Evolutionary conservation across 2,113 vertebrate genomes (phyloP), one percentile per base, ranked within the genome.

Genomic region (Micronisus gabar): DNA sequence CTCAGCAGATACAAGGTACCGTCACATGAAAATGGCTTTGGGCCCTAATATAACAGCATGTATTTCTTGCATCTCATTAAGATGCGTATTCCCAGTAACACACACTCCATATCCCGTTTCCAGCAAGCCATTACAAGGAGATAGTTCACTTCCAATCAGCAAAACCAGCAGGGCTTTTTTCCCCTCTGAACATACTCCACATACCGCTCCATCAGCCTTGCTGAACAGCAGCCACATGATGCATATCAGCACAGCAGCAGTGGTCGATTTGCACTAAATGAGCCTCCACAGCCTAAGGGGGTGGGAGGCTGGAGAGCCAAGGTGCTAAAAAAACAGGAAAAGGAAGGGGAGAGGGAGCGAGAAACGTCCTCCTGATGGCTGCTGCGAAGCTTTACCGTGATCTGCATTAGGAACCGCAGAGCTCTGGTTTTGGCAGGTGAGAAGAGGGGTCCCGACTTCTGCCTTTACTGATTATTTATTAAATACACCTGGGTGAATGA

Each of bases 381-480:
- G 67, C 48, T 18, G 1, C 7, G 25, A 86, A 34, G 36, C 38
- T 58, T 36, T 20, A 74, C 22, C 3, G 3, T 0, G 0, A 52
- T 13, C 30, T 53, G 19, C 9, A 3, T 16, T 4, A 71, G 25
- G 32, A 85, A 63, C 38, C 30, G 22, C 30, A 83, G 30, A 58
- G 68, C 41, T 92, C 70, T 81, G 18, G 15, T 27, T 84, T 20
- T 48, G 36, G 62, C 0, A 0, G 41, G 13, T 1, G 1, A 48
- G 56, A 47, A 1, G 3, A 91, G 3, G 8, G 5, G 27, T 26
- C 32, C 26, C 0, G 1, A 53, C 27, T 38, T 85, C 63, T 56
- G 26, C 38, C 65, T 41, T 7, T 13, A 27, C 3, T 0, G 0
- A 27, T 58, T 36, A 52, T 19, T 73, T 56, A 81, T 26, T 53